Percentiles rank a stretch among this genome's conserved stretches.
These are phyloP conservation scores for Scelioninae gen. 1 DNA, from an alignment of 2,888 invertebrate genomes.

Conservation along the genomic window DNA sequence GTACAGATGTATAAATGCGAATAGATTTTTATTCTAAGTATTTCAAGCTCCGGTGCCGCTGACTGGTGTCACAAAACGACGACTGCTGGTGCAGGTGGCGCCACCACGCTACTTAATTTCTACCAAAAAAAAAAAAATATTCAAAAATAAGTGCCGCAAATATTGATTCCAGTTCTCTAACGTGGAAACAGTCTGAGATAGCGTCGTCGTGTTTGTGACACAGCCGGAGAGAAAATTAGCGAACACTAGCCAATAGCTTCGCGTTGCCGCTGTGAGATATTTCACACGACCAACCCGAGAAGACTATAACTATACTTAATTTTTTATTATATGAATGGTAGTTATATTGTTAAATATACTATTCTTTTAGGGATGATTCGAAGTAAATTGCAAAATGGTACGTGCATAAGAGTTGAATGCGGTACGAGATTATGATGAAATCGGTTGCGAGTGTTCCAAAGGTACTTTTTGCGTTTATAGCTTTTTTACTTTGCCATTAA, in stretches of 20 bases:
- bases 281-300: slow-evolving; percentile 72
- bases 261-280: slow-evolving; percentile 69
- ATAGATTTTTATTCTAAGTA: slow-evolving; percentile 80
- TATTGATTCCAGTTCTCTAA: no score
- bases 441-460: slow-evolving; percentile 21
- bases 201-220: no score
- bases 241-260: slow-evolving; percentile 80
- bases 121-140: no score
- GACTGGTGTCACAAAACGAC: no score
- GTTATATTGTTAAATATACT: slow-evolving; percentile 79
- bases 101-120: no score
- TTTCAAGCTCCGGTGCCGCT: slow-evolving; percentile 74
- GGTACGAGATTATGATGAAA: slow-evolving; percentile 42
- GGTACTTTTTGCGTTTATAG: slow-evolving; percentile 14
- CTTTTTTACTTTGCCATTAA: not conserved
- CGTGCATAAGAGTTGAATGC: slow-evolving; percentile 53
- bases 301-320: slow-evolving; percentile 80
- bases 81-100: no score
- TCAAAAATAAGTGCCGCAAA: no score
- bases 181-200: no score
- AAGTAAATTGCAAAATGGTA: slow-evolving; percentile 71
- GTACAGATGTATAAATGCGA: slow-evolving; percentile 84
- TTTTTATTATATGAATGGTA: slow-evolving; percentile 79
- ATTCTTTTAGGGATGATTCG: slow-evolving; percentile 81
- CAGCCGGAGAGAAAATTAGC: slow-evolving; percentile 72